Evolutionary conservation across 1,140 invertebrate species (phyloP).

Genomic region (Nylanderia fulva): DNA sequence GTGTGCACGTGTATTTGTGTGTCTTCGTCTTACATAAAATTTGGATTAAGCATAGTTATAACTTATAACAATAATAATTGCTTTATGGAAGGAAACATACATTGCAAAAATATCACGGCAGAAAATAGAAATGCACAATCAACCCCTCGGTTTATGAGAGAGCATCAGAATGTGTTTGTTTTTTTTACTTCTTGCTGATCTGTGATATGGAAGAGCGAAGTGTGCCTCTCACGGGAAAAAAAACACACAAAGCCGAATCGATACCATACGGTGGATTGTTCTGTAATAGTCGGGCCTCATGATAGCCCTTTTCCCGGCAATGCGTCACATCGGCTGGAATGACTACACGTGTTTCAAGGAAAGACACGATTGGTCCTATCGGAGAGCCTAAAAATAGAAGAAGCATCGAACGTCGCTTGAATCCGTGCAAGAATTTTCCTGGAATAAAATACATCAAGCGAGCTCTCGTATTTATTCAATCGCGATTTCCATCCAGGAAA

Average conservation of each 20-base stretch:
- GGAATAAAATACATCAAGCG: neutral
- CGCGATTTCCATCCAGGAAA: neutral
- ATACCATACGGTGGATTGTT: slow-evolving; percentile 60
- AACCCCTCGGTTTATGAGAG: neutral
- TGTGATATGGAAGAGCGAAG: slow-evolving; percentile 16
- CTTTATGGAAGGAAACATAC: neutral
- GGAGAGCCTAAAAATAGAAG: slow-evolving; percentile 41
- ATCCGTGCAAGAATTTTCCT: slow-evolving; percentile 1
- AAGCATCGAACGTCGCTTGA: slow-evolving; percentile 35
- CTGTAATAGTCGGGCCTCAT: slow-evolving; percentile 63
- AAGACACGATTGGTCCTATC: slow-evolving; percentile 28
- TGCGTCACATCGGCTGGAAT: slow-evolving; percentile 65
- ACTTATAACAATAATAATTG: neutral
- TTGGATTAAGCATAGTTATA: neutral
- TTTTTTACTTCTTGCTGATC: slow-evolving; percentile 15
- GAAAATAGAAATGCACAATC: slow-evolving; percentile 9
- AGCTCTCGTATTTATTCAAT: neutral
- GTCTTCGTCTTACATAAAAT: neutral
- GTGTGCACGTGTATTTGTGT: too few relatives aligned
- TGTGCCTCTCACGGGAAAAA: slow-evolving; percentile 29
- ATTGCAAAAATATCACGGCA: slow-evolving; percentile 6
- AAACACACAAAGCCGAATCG: slow-evolving; percentile 48
- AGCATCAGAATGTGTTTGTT: slow-evolving; percentile 24
- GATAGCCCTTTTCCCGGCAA: slow-evolving; percentile 34
- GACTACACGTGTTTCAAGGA: slow-evolving; percentile 63